Percentiles rank a stretch among this genome's conserved stretches.
Conservation (phyloP, 2,888 invertebrate genomes). For the Fissipunctia ypsillon region DNA sequence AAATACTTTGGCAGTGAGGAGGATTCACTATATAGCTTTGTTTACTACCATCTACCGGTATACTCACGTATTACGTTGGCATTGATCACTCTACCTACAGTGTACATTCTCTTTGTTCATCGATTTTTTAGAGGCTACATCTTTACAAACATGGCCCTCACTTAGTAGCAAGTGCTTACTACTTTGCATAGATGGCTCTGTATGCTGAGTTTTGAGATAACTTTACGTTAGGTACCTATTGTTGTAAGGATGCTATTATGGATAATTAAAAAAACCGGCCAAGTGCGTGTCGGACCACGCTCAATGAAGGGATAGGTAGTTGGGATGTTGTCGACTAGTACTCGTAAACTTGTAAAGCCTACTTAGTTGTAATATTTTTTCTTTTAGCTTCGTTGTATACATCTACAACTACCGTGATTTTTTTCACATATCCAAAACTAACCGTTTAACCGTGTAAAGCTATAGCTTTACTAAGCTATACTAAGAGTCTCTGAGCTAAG, state of each 20-base stretch:
- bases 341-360: too few species aligned
- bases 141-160: neutral
- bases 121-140: conserved; percentile 39
- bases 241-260: neutral
- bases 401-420: too few species aligned
- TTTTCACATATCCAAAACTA: too few species aligned
- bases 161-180: neutral
- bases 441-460: too few species aligned
- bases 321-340: too few species aligned
- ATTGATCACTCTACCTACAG: neutral
- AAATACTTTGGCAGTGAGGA: too few species aligned
- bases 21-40: neutral
- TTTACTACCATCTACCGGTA: conserved; percentile 51
- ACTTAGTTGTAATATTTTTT: too few species aligned
- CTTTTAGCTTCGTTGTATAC: too few species aligned
- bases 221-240: neutral
- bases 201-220: neutral
- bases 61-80: neutral
- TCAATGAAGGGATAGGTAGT: too few species aligned
- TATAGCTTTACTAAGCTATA: too few species aligned
- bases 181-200: conserved; percentile 58
- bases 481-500: too few species aligned
- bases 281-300: too few species aligned
- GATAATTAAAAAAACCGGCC: neutral
- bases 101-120: conserved; percentile 40